A percentile compares a stretch with the other conserved stretches of the same genome.
These are phyloP conservation scores for Pangasius macronema DNA, from an alignment of 2,797 vertebrate genomes.

Conservation along the genomic window DNA sequence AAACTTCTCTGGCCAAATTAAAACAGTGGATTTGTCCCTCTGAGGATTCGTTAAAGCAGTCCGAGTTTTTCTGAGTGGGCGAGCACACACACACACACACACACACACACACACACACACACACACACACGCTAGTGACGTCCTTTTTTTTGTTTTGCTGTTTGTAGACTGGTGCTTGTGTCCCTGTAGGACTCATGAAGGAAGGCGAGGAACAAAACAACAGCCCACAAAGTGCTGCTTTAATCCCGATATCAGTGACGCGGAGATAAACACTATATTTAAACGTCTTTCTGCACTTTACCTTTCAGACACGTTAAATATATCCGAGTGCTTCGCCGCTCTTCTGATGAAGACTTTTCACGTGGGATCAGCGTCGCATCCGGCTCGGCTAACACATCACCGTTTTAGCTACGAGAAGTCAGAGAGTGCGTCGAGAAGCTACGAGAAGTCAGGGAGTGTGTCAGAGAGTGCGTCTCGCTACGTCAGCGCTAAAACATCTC, in stretches of 20 bases:
- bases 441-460: neutral
- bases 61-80: conserved; percentile 21
- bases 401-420: too few species aligned
- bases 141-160: conserved; percentile 2
- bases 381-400: neutral
- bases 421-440: too few species aligned
- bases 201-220: neutral
- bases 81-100: conserved; percentile 11
- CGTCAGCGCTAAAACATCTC: neutral
- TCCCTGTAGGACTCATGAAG: neutral
- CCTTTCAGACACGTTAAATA: neutral
- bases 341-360: neutral
- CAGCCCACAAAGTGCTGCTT: neutral
- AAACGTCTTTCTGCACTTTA: neutral
- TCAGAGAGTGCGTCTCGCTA: neutral
- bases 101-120: conserved; percentile 13
- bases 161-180: neutral
- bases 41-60: conserved; percentile 34
- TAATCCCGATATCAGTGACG: neutral
- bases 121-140: neutral
- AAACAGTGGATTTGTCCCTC: conserved; percentile 27
- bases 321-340: neutral
- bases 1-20: conserved; percentile 29
- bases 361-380: neutral
- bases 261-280: neutral